phyloP scores from a whole-genome alignment of 2,888 invertebrate genomes.

The Antitype chi region DNA sequence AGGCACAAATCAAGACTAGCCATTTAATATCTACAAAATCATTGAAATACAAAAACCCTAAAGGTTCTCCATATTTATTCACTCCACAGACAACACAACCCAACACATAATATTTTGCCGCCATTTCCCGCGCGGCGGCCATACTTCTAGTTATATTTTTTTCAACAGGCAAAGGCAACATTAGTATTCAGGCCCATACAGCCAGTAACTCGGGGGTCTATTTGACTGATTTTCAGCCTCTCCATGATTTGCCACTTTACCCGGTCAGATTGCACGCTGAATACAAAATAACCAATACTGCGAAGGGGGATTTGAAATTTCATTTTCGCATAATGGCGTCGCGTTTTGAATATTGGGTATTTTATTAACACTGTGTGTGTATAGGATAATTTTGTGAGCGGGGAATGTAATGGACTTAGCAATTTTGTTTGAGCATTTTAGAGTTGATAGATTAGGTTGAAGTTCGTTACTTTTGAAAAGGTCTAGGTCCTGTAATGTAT shows the following conservation, averaged over 20 bases:
- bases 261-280: constrained; percentile 86
- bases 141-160: constrained; percentile 67
- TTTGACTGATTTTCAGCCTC: constrained; percentile 90
- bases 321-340: constrained; percentile 86
- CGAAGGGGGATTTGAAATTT: constrained; percentile 84
- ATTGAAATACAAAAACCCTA: constrained; percentile 3
- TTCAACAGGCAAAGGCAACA: constrained; percentile 70
- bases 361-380: constrained; percentile 73
- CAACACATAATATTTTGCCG: constrained; percentile 53
- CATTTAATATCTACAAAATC: not conserved
- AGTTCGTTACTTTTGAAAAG: constrained; percentile 25
- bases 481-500: constrained; percentile 1
- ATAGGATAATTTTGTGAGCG: constrained; percentile 60
- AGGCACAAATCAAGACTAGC: not conserved
- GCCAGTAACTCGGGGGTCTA: constrained; percentile 87
- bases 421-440: constrained; percentile 59
- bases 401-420: constrained; percentile 61
- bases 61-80: constrained; percentile 46
- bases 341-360: constrained; percentile 84
- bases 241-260: constrained; percentile 90
- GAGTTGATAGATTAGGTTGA: constrained; percentile 43
- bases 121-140: constrained; percentile 62
- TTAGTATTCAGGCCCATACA: constrained; percentile 81
- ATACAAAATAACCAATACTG: constrained; percentile 85
- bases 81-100: constrained; percentile 36